Conservation (phyloP, 2,113 vertebrate genomes). For the Zingel zingel region DNA sequence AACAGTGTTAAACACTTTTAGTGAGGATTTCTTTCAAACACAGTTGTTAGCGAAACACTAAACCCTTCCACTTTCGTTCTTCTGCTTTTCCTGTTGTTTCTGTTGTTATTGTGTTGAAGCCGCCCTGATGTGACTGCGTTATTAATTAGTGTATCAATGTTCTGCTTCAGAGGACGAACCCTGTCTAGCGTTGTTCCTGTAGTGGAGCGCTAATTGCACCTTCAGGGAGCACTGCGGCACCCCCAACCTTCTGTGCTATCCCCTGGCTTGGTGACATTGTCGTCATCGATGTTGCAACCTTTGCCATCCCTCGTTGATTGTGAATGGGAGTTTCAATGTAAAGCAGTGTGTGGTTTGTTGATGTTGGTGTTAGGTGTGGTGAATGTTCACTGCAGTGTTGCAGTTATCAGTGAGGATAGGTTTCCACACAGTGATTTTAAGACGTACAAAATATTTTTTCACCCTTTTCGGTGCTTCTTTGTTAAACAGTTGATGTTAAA, state of each 20-base stretch:
- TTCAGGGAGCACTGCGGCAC: slow-evolving; percentile 54
- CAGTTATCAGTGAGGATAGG: neutral
- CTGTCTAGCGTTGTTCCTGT: slow-evolving; percentile 54
- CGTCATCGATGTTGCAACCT: slow-evolving; percentile 54
- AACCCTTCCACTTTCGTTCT: slow-evolving; percentile 2
- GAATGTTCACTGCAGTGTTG: neutral
- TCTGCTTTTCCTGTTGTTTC: slow-evolving; percentile 16
- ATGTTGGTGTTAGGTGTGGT: slow-evolving; percentile 1
- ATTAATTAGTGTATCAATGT: slow-evolving; percentile 72
- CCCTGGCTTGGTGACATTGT: slow-evolving; percentile 64
- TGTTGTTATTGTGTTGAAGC: slow-evolving; percentile 35
- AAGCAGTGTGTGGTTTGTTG: neutral
- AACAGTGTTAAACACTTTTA: neutral
- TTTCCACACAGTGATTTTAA: neutral
- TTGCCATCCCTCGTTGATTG: neutral
- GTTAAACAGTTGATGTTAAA: neutral
- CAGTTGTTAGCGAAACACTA: neutral
- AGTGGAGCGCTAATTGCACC: slow-evolving; percentile 69
- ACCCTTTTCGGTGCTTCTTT: neutral
- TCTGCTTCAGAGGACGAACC: slow-evolving; percentile 54
- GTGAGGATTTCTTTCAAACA: neutral
- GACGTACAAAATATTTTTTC: too few species aligned
- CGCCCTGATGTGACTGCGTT: slow-evolving; percentile 41
- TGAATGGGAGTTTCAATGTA: neutral
- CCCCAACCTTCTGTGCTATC: slow-evolving; percentile 34